phyloP scores from a whole-genome alignment of 1,140 invertebrate species.

The Temnothorax curvispinosus region DNA sequence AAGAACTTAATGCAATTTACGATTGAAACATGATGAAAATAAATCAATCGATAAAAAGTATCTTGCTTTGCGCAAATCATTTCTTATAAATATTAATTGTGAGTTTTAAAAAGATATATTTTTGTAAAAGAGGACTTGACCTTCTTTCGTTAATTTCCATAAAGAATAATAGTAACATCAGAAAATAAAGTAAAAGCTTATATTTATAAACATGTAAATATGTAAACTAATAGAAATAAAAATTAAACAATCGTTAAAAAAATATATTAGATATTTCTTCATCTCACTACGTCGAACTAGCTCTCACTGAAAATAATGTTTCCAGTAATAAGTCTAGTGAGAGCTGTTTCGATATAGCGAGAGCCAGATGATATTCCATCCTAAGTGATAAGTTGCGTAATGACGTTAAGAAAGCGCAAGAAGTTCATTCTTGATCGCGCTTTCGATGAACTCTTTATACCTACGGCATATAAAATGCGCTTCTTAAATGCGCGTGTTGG shows the following conservation, averaged over 20 bases:
- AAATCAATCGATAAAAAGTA: not conserved
- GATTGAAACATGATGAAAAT: not conserved
- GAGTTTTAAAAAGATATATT: not conserved
- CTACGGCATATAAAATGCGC: not conserved
- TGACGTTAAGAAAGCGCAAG: not conserved
- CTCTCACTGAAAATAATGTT: conserved; percentile 10
- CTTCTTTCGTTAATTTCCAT: not conserved
- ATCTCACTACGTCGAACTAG: not conserved
- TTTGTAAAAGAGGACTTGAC: not conserved
- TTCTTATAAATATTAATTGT: not conserved
- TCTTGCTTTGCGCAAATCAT: not conserved
- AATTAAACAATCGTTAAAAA: not conserved
- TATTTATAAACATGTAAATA: not conserved
- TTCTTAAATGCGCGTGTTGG: not conserved
- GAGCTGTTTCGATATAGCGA: not conserved
- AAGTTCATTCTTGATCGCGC: not conserved
- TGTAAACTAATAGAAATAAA: not conserved
- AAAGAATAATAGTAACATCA: not conserved
- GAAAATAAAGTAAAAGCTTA: not conserved
- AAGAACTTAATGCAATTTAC: conserved; percentile 1
- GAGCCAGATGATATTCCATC: not conserved
- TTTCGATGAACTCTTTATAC: conserved; percentile 8
- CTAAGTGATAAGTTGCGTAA: not conserved
- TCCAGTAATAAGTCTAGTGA: not conserved
- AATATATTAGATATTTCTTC: not conserved